Conservation (phyloP, 2,113 vertebrate species). For the Dasyornis broadbenti region DNA sequence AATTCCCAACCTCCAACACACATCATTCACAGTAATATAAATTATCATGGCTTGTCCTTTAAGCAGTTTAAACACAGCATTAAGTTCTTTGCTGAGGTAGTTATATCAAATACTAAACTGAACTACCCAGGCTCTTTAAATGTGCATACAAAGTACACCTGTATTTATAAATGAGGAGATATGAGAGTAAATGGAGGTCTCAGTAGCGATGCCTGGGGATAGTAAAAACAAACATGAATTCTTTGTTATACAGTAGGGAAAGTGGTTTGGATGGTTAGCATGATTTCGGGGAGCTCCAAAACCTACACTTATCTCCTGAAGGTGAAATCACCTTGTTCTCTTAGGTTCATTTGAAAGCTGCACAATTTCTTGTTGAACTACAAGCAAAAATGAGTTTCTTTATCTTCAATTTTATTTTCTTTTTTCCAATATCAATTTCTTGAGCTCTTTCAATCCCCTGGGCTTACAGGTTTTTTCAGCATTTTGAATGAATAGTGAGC, state of each 20-base stretch:
- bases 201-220: neutral
- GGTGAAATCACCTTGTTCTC: neutral
- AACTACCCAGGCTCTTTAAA: neutral
- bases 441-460: neutral
- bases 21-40: neutral
- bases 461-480: neutral
- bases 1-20: too few species aligned
- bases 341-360: neutral
- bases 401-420: conserved; percentile 7
- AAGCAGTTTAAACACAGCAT: neutral
- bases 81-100: neutral
- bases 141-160: neutral
- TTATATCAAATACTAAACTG: neutral
- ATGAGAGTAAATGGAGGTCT: neutral
- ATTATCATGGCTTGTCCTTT: neutral
- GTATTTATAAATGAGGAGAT: neutral
- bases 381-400: neutral
- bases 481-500: neutral
- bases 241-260: neutral
- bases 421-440: neutral
- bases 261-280: neutral
- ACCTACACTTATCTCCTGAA: neutral
- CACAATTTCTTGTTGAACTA: neutral
- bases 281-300: neutral
- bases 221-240: neutral